A percentile compares a stretch with the other conserved stretches of the same genome.
Evolutionary conservation across 2,797 vertebrate species (phyloP).

Genomic region (Propithecus deckenii): DNA sequence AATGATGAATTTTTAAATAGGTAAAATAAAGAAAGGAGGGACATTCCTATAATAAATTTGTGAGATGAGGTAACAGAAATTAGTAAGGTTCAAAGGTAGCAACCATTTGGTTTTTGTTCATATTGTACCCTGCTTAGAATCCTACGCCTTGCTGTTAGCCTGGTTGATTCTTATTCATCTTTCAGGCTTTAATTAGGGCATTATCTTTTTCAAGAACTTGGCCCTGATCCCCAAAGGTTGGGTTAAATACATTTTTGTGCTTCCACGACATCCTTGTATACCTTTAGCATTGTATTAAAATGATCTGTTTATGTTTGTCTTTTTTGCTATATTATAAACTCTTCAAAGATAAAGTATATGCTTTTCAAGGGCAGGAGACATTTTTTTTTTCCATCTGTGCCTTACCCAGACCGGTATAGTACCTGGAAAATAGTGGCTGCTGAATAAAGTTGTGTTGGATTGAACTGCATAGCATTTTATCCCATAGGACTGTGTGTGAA

Average conservation of each 20-base stretch:
- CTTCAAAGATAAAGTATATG: not conserved
- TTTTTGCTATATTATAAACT: not conserved
- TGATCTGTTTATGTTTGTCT: not conserved
- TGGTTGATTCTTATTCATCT: not conserved
- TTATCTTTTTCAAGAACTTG: not conserved
- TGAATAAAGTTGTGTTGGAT: not conserved
- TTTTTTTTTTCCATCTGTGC: not conserved
- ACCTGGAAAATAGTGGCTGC: not conserved
- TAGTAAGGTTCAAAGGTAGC: slow-evolving; percentile 13
- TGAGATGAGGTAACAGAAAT: slow-evolving; percentile 3
- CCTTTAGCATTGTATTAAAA: not conserved
- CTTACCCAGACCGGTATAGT: not conserved
- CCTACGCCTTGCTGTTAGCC: not conserved
- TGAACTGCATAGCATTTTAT: not conserved
- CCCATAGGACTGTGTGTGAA: not conserved
- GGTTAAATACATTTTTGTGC: not conserved
- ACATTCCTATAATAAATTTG: not conserved
- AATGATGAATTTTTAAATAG: slow-evolving; percentile 20
- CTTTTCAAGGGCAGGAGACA: not conserved
- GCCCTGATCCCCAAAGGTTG: not conserved
- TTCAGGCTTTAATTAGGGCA: not conserved
- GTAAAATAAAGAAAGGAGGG: not conserved
- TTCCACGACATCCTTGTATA: not conserved
- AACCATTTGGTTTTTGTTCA: not conserved
- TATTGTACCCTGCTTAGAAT: not conserved